Conservation (phyloP, 2,113 vertebrate genomes). For the Ahaetulla prasina region DNA sequence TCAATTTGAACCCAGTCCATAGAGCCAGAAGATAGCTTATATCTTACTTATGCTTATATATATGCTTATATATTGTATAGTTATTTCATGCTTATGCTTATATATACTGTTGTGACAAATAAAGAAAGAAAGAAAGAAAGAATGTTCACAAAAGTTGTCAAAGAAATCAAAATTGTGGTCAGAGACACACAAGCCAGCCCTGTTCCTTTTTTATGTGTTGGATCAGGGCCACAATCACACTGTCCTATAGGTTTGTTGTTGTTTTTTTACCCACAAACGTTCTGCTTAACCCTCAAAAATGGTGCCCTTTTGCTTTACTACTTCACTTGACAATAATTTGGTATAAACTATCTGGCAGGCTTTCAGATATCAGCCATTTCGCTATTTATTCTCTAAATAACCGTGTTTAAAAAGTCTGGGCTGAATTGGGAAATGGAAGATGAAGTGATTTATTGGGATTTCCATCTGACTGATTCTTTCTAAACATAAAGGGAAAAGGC, state of each 20-base stretch:
- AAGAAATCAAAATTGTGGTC: background rate
- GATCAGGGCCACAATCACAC: background rate
- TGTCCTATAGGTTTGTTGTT: background rate
- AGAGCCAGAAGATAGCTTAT: too few relatives aligned
- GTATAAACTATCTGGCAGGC: background rate
- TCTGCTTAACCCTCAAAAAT: background rate
- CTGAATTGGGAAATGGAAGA: constrained; percentile 24
- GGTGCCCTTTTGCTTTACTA: background rate
- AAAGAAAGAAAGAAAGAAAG: too few relatives aligned
- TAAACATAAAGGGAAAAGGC: constrained; percentile 45
- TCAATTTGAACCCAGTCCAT: too few relatives aligned
- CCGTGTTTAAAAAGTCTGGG: background rate
- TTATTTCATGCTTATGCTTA: too few relatives aligned
- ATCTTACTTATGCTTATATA: too few relatives aligned
- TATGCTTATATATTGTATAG: too few relatives aligned
- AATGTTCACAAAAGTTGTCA: background rate
- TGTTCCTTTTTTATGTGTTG: background rate
- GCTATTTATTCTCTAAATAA: background rate
- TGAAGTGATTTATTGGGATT: background rate
- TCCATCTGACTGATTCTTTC: constrained; percentile 46
- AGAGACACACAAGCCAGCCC: background rate
- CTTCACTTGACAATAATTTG: background rate
- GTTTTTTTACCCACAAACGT: background rate
- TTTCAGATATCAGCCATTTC: background rate
- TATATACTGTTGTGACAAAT: too few relatives aligned